phyloP scores from a whole-genome alignment of 2,888 invertebrate species.

The Argyresthia goedartella region DNA sequence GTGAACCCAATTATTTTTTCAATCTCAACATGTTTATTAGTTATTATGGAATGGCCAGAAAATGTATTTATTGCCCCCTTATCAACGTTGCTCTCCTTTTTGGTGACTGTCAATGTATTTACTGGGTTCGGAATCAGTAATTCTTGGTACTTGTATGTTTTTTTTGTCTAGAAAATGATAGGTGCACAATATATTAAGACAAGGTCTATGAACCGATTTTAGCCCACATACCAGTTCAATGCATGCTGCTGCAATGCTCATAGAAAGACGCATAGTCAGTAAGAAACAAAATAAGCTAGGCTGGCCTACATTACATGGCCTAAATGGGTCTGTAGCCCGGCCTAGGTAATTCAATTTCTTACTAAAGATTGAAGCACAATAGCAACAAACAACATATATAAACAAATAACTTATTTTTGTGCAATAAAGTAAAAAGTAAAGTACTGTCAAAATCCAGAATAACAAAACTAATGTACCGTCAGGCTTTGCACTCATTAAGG shows the following conservation, averaged over 20 bases:
- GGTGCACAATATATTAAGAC: too few relatives aligned
- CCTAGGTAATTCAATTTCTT: not conserved
- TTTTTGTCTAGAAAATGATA: conserved; percentile 15
- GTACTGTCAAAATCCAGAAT: not conserved
- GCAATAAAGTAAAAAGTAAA: too few relatives aligned
- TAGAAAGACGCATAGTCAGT: too few relatives aligned
- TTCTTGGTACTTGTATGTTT: conserved; percentile 41
- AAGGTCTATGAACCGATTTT: too few relatives aligned
- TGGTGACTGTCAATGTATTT: conserved; percentile 22
- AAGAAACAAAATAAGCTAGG: too few relatives aligned
- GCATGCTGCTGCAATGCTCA: too few relatives aligned
- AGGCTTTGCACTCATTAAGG: too few relatives aligned
- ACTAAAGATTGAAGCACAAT: not conserved
- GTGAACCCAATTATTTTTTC: conserved; percentile 11
- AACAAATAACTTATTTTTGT: too few relatives aligned
- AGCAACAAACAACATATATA: too few relatives aligned
- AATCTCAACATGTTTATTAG: conserved; percentile 8
- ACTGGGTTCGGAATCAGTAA: conserved; percentile 27
- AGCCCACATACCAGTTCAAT: too few relatives aligned
- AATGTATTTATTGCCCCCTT: not conserved
- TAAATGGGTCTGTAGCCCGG: not conserved
- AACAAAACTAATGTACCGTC: too few relatives aligned
- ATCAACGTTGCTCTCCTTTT: conserved; percentile 4
- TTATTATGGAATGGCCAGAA: not conserved
- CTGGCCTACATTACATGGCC: too few relatives aligned